phyloP scores from a whole-genome alignment of 2,888 invertebrate genomes.

The Synanthedon formicaeformis region DNA sequence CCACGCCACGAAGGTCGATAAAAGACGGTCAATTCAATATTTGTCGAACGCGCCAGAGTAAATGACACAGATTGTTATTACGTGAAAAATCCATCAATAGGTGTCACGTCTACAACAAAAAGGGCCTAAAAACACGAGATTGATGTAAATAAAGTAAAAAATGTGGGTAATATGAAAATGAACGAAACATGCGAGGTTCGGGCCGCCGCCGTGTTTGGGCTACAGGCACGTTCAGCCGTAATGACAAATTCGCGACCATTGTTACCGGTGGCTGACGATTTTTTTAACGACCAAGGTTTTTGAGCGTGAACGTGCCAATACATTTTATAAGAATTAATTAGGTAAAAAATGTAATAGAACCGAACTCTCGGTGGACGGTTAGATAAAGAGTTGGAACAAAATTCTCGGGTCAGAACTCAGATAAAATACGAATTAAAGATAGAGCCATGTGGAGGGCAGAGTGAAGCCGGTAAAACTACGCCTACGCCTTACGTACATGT shows the following conservation, averaged over 20 bases:
- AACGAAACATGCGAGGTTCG: slow-evolving; percentile 40
- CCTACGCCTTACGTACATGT: no score
- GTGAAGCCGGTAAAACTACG: no score
- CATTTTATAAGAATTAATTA: slow-evolving; percentile 51
- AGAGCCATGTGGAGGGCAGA: no score
- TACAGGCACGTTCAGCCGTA: slow-evolving; percentile 56
- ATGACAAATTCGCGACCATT: slow-evolving; percentile 61
- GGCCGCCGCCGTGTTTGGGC: slow-evolving; percentile 38
- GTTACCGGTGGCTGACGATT: slow-evolving; percentile 45
- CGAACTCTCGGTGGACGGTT: slow-evolving; percentile 1
- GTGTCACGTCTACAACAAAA: slow-evolving; percentile 48
- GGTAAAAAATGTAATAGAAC: slow-evolving; percentile 22
- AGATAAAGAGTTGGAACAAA: slow-evolving; percentile 44
- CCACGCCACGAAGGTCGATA: no score
- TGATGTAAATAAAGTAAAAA: slow-evolving; percentile 48
- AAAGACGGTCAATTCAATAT: slow-evolving; percentile 3
- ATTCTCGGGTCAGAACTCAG: slow-evolving; percentile 15
- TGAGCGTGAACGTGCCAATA: slow-evolving; percentile 55
- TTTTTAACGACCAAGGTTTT: slow-evolving; percentile 54
- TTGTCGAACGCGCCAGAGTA: slow-evolving; percentile 6
- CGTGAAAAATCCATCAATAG: slow-evolving; percentile 26
- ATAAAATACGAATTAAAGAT: no score
- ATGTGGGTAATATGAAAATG: slow-evolving; percentile 54
- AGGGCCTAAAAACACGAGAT: slow-evolving; percentile 29
- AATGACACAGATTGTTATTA: slow-evolving; percentile 14